Percentiles rank a stretch among this genome's conserved stretches.
phyloP scores from a whole-genome alignment of 1,140 invertebrate species.

The Drosophila mauritiana region DNA sequence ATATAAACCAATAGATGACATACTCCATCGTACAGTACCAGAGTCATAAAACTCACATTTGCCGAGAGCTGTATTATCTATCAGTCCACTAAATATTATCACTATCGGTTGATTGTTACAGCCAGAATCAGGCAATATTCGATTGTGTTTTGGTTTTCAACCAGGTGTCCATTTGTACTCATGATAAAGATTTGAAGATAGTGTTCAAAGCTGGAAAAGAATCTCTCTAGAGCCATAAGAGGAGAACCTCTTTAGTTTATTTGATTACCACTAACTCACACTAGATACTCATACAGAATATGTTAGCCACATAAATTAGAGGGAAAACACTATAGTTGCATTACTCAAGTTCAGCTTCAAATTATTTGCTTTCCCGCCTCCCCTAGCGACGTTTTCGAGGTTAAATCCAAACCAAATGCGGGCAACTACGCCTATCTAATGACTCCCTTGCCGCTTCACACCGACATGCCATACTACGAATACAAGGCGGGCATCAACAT shows the following conservation, averaged over 20 bases:
- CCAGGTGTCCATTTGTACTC: slow-evolving; percentile 1
- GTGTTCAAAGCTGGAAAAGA: background rate
- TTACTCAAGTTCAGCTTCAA: background rate
- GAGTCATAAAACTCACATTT: background rate
- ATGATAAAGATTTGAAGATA: background rate
- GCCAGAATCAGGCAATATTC: background rate
- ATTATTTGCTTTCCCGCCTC: background rate
- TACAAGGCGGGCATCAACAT: slow-evolving; percentile 89
- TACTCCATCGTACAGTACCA: background rate
- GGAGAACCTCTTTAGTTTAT: too few relatives aligned
- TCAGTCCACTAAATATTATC: slow-evolving; percentile 18
- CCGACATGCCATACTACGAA: slow-evolving; percentile 90
- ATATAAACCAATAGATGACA: background rate
- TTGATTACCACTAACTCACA: too few relatives aligned
- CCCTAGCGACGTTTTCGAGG: slow-evolving; percentile 87
- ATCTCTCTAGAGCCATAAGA: too few relatives aligned
- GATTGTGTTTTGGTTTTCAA: background rate
- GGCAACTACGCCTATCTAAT: slow-evolving; percentile 90
- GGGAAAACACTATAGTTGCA: background rate
- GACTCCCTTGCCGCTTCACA: slow-evolving; percentile 88
- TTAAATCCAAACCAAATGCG: slow-evolving; percentile 87
- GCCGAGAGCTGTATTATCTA: slow-evolving; percentile 7
- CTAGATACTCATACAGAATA: background rate
- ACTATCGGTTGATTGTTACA: slow-evolving; percentile 21
- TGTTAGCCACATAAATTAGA: background rate